Evolutionary conservation across 2,113 vertebrate species (phyloP).

Genomic region (Jaculus jaculus): DNA sequence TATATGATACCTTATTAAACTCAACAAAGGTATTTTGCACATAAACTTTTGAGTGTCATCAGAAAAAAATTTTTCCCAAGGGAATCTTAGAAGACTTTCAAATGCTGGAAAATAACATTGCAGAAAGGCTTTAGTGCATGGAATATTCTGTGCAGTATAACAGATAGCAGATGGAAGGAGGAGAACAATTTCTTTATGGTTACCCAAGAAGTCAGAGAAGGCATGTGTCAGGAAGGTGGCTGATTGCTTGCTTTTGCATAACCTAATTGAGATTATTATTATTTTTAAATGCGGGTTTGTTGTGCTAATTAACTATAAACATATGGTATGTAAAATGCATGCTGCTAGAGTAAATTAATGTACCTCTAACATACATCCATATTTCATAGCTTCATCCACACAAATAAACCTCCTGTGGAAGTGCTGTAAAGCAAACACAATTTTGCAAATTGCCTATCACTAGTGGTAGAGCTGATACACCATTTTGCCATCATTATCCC

Average conservation of each 20-base stretch:
- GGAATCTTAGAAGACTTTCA: slow-evolving; percentile 51
- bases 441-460: slow-evolving; percentile 77
- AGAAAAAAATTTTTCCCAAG: slow-evolving; percentile 50
- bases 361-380: slow-evolving; percentile 73
- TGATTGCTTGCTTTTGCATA: slow-evolving; percentile 80
- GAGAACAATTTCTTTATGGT: slow-evolving; percentile 66
- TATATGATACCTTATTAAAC: slow-evolving; percentile 56
- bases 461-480: slow-evolving; percentile 61
- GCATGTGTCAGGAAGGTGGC: slow-evolving; percentile 71
- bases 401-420: slow-evolving; percentile 60
- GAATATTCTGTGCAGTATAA: slow-evolving; percentile 46
- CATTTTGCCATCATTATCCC: slow-evolving; percentile 72
- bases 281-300: slow-evolving; percentile 81
- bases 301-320: slow-evolving; percentile 83
- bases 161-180: slow-evolving; percentile 68
- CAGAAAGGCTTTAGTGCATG: slow-evolving; percentile 38
- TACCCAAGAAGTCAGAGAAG: slow-evolving; percentile 71
- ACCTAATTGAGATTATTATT: slow-evolving; percentile 83
- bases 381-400: slow-evolving; percentile 77
- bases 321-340: slow-evolving; percentile 80
- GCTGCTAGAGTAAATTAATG: slow-evolving; percentile 76
- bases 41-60: slow-evolving; percentile 44
- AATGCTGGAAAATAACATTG: slow-evolving; percentile 44
- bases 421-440: slow-evolving; percentile 75
- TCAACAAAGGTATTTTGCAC: slow-evolving; percentile 65